A percentile compares a stretch with the other conserved stretches of the same genome.
phyloP scores from a whole-genome alignment of 2,888 invertebrate genomes.

The Agapostemon virescens region DNA sequence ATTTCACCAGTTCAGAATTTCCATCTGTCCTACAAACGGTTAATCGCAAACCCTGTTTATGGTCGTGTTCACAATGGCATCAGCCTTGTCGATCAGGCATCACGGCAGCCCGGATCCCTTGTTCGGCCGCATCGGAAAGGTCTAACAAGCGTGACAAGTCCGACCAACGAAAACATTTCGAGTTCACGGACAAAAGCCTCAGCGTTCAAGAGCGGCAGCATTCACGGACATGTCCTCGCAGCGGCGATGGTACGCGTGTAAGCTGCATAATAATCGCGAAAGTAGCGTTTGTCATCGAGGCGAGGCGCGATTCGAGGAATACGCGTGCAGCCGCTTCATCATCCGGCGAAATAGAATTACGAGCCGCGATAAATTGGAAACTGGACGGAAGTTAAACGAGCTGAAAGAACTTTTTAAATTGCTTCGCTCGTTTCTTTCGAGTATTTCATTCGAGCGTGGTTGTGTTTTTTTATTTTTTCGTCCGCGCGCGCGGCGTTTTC shows the following conservation, averaged over 20 bases:
- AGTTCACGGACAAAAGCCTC: neutral
- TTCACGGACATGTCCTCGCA: neutral
- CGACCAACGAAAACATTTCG: conserved; percentile 28
- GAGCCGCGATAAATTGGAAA: conserved; percentile 30
- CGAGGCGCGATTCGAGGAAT: conserved; percentile 5
- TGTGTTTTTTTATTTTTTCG: neutral
- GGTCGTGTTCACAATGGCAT: conserved; percentile 35
- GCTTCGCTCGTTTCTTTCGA: conserved; percentile 18
- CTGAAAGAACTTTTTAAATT: conserved; percentile 24
- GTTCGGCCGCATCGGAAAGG: conserved; percentile 9
- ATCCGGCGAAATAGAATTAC: conserved; percentile 36
- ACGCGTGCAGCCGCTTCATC: conserved; percentile 14
- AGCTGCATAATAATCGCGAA: conserved; percentile 38
- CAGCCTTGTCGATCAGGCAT: conserved; percentile 40
- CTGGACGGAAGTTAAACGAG: conserved; percentile 10
- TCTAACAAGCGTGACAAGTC: conserved; percentile 26
- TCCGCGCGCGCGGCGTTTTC: neutral
- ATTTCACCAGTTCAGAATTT: conserved; percentile 70
- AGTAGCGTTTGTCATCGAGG: conserved; percentile 16
- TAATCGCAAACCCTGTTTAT: conserved; percentile 30
- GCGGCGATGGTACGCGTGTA: neutral
- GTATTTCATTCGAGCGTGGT: neutral
- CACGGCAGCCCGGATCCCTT: neutral
- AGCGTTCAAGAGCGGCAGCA: neutral
- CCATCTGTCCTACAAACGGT: conserved; percentile 40